Conservation (phyloP, 2,113 vertebrate genomes). For the Puma concolor region DNA sequence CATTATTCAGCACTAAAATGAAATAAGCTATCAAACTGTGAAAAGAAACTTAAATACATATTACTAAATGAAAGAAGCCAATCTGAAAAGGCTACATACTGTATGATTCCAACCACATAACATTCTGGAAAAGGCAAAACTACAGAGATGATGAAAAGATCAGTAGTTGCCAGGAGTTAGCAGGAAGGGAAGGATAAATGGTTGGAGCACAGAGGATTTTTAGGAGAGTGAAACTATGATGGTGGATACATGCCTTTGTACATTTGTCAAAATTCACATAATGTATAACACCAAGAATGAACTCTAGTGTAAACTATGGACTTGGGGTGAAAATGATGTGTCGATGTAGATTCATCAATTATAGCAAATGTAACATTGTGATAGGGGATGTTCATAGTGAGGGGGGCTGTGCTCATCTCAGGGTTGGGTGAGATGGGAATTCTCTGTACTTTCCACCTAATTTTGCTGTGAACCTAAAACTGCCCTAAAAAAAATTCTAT, state of each 20-base stretch:
- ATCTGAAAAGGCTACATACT: not conserved
- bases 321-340: not conserved
- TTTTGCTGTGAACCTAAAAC: not conserved
- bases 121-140: not conserved
- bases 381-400: not conserved
- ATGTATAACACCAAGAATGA: not conserved
- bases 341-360: not conserved
- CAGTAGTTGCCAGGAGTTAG: not conserved
- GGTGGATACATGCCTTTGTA: not conserved
- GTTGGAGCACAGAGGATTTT: not conserved
- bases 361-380: not conserved
- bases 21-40: not conserved
- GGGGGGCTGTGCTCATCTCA: not conserved
- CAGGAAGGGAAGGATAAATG: not conserved
- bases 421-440: not conserved
- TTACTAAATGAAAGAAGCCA: not conserved
- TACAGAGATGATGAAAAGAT: not conserved
- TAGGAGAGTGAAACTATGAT: not conserved
- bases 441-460: not conserved
- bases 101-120: not conserved
- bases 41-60: not conserved
- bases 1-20: not conserved
- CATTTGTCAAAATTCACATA: not conserved
- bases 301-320: not conserved
- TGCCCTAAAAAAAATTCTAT: not conserved